phyloP scores from a whole-genome alignment of 2,113 vertebrate species.

The Cephalopterus ornatus region DNA sequence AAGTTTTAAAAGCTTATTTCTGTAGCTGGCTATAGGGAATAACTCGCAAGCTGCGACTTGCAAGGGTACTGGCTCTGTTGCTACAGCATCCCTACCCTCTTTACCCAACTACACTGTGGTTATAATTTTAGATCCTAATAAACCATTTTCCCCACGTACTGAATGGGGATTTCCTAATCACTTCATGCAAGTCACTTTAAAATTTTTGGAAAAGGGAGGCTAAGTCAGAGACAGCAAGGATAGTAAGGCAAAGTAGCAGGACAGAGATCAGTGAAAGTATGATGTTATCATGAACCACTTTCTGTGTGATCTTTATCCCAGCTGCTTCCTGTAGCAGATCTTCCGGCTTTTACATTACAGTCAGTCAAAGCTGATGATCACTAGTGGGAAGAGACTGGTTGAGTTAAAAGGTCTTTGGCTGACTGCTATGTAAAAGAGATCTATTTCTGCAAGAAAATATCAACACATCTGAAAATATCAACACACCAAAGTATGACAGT shows the following conservation, averaged over 20 bases:
- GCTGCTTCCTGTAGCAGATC: not conserved
- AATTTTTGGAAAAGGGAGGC: not conserved
- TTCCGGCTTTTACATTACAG: not conserved
- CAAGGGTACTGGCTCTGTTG: not conserved
- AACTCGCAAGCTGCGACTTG: not conserved
- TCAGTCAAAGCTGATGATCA: not conserved
- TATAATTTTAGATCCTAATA: not conserved
- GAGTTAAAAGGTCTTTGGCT: not conserved
- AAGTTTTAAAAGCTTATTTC: not conserved
- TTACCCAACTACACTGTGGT: fast-evolving
- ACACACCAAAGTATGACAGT: not conserved
- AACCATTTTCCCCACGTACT: not conserved
- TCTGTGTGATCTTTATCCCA: not conserved
- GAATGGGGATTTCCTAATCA: not conserved
- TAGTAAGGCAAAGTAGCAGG: not conserved
- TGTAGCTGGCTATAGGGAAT: not conserved
- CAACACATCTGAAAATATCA: not conserved
- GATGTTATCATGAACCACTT: not conserved
- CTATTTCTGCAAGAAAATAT: not conserved
- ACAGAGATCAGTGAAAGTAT: not conserved
- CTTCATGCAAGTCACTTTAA: not conserved
- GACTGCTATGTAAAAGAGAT: not conserved
- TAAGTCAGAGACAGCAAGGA: not conserved
- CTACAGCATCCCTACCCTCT: not conserved
- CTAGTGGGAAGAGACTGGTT: not conserved